These are phyloP conservation scores for Drosophila anceps DNA, from an alignment of 2,888 invertebrate species.

Conservation along the genomic window DNA sequence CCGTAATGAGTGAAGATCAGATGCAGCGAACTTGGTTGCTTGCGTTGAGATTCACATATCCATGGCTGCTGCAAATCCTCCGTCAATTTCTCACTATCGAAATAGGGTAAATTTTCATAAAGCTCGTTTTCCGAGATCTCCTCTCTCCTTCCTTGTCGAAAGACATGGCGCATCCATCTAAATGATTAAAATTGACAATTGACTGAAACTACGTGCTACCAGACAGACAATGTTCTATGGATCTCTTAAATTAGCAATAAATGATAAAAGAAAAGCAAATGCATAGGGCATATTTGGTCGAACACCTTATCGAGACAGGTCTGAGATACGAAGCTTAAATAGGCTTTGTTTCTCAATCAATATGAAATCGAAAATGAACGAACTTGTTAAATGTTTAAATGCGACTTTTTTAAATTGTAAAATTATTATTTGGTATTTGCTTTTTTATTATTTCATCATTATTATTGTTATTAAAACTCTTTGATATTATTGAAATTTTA, in stretches of 20 bases:
- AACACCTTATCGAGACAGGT: constrained; percentile 26
- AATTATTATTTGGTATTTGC: background rate
- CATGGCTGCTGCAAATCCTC: constrained; percentile 84
- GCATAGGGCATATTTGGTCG: background rate
- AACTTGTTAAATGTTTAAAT: background rate
- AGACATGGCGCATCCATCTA: constrained; percentile 82
- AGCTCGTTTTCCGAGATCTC: constrained; percentile 72
- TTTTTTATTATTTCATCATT: background rate
- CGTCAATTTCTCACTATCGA: constrained; percentile 86
- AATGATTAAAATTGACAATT: background rate
- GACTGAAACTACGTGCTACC: constrained; percentile 22
- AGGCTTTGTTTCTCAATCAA: constrained; percentile 28
- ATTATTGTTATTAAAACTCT: background rate
- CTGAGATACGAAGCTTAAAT: constrained; percentile 14
- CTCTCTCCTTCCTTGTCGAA: constrained; percentile 71
- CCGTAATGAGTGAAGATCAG: constrained; percentile 86
- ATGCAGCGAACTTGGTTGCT: constrained; percentile 83
- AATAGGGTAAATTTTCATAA: constrained; percentile 81
- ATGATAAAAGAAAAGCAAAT: background rate
- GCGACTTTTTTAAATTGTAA: background rate
- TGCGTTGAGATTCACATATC: constrained; percentile 82
- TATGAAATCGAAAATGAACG: background rate
- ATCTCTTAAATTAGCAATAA: background rate
- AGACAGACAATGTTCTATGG: background rate
- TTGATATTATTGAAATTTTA: background rate